Percentiles rank a stretch among this genome's conserved stretches.
phyloP scores from a whole-genome alignment of 2,797 vertebrate genomes.

The Pseudochromis fuscus region DNA sequence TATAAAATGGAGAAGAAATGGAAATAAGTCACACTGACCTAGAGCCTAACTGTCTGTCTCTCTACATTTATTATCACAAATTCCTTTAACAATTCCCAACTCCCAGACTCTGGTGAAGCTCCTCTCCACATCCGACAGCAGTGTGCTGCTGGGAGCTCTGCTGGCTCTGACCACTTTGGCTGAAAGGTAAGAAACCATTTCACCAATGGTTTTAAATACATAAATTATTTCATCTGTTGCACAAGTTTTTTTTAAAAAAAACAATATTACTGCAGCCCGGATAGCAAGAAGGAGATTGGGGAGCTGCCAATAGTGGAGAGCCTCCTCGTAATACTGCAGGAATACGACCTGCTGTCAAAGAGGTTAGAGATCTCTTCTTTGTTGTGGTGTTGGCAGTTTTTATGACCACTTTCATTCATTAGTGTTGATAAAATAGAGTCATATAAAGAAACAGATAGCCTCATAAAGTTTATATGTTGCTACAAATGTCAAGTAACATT shows the following conservation, averaged over 20 bases:
- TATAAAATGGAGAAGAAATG: too few species aligned
- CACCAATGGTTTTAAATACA: conserved; percentile 8
- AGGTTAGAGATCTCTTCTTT: conserved; percentile 77
- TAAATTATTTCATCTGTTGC: not conserved
- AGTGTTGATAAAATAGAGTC: too few species aligned
- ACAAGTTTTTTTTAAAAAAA: not conserved
- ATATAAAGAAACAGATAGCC: too few species aligned
- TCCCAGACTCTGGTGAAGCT: conserved; percentile 89
- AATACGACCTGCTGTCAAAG: conserved; percentile 91
- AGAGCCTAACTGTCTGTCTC: too few species aligned
- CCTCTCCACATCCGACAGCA: conserved; percentile 87
- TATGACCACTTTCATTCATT: not conserved
- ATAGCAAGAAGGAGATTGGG: conserved; percentile 89
- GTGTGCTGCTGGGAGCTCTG: conserved; percentile 88
- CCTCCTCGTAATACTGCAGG: conserved; percentile 90
- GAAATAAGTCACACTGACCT: too few species aligned
- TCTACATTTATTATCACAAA: not conserved
- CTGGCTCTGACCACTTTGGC: conserved; percentile 89
- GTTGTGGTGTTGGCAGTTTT: not conserved
- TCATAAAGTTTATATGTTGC: too few species aligned
- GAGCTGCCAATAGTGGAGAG: conserved; percentile 88
- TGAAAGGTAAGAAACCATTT: conserved; percentile 85
- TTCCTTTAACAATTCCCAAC: not conserved
- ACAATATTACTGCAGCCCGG: conserved; percentile 80
- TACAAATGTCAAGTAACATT: too few species aligned